Percentiles rank a stretch among this genome's conserved stretches.
Conservation (phyloP, 2,113 vertebrate genomes). For the Callospermophilus lateralis region DNA sequence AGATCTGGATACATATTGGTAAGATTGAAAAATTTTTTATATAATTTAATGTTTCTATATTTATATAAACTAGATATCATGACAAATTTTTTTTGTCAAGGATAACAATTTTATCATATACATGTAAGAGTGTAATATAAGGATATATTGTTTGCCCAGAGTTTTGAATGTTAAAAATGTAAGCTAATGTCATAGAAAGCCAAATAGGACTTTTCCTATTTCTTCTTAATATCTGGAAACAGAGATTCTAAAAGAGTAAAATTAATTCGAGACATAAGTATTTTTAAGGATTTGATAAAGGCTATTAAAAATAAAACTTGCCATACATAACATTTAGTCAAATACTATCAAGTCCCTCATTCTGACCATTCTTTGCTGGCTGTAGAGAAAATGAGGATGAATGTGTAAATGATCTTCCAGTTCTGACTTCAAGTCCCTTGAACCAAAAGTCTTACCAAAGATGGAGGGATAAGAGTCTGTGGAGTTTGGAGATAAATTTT, state of each 20-base stretch:
- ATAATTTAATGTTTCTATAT: background rate
- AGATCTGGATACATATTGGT: background rate
- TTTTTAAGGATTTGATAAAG: constrained; percentile 27
- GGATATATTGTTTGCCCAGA: background rate
- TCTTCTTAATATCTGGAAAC: background rate
- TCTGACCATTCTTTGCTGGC: background rate
- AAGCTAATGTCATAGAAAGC: background rate
- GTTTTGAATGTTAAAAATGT: constrained; percentile 6
- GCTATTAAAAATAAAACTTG: background rate
- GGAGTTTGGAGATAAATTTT: background rate
- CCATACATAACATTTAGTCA: background rate
- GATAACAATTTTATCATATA: constrained; percentile 2
- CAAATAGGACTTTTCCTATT: background rate
- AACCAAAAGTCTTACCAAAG: background rate
- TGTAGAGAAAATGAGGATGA: background rate
- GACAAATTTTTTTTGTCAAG: constrained; percentile 4
- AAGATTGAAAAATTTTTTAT: constrained; percentile 33
- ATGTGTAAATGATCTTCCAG: background rate
- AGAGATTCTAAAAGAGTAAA: background rate
- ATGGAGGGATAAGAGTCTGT: background rate
- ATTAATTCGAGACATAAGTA: background rate
- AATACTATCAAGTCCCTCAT: background rate
- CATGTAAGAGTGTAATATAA: background rate
- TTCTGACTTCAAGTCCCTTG: background rate
- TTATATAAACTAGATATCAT: background rate